Evolutionary conservation across 2,888 invertebrate species (phyloP), one percentile per base, ranked within the genome.

Genomic region (Netelia melanura): DNA sequence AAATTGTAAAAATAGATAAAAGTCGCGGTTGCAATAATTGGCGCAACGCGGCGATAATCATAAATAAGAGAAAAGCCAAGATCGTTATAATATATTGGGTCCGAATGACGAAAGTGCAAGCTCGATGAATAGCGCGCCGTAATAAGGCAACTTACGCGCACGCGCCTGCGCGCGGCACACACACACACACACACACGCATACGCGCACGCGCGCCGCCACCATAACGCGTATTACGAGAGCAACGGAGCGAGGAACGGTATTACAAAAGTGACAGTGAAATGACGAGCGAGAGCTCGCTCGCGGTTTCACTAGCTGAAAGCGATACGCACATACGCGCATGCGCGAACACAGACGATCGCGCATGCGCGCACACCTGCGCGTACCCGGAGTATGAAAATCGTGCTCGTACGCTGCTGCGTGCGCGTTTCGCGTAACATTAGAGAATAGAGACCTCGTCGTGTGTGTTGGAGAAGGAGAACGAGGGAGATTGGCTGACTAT

Each of bases 181-280:
- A 17, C 17, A 17, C 17, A 17, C 61, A 64, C 64, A 64, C 25
- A n/a, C 54, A n/a, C 9, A 38, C 17, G n/a, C 9, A 17, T 9
- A 30, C 25, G 17, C 43, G 17, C 52, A 54, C 17, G 21, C 30
- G 44, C 61, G 21, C 21, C 25, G 52, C 62, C 9, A 56, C 23
- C 38, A 58, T 44, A 38, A 76, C 17, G 56, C 25, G 68, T 64
- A 78, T 84, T 68, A 72, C 68, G 72, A 77, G 44, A 77, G 81
- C 62, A 74, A 65, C 75, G 68, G 77, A 74, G 77, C 77, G 81
- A 72, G 77, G 72, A 91, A 91, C 92, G 92, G 91, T 89, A 92
- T 91, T 92, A 91, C 91, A 92, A 92, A 92, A 92, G 91, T 91
- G 92, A 92, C 92, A 91, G 92, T 92, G 91, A 91, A 91, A 90